phyloP scores from a whole-genome alignment of 92 coral and sea anemone species.

The Montipora capitata region DNA sequence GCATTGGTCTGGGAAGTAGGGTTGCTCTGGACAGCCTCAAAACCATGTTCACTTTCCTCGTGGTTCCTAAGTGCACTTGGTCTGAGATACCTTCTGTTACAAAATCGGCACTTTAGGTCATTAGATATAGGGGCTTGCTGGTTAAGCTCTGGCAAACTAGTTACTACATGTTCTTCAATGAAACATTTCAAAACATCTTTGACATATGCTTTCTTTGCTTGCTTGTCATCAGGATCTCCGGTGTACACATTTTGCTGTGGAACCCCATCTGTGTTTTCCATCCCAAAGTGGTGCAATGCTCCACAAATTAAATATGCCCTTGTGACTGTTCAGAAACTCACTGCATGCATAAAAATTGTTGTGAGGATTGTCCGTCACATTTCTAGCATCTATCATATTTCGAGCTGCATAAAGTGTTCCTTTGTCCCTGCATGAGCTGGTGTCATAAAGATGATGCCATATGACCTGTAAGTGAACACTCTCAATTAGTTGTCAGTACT shows the following conservation, averaged over 20 bases:
- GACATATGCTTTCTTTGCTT: not conserved
- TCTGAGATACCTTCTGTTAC: slow-evolving; percentile 30
- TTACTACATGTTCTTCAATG: slow-evolving; percentile 46
- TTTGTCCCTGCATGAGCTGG: slow-evolving; percentile 56
- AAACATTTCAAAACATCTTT: slow-evolving; percentile 21
- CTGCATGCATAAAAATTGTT: slow-evolving; percentile 68
- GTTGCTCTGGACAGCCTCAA: slow-evolving; percentile 3
- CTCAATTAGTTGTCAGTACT: too few relatives aligned
- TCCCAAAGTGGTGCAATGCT: slow-evolving; percentile 52
- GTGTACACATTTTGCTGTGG: slow-evolving; percentile 29
- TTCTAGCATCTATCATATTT: slow-evolving; percentile 79
- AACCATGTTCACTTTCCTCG: slow-evolving; percentile 22
- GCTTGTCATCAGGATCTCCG: slow-evolving; percentile 19
- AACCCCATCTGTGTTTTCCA: slow-evolving; percentile 22
- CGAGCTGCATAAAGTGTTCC: slow-evolving; percentile 75
- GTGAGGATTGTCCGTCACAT: slow-evolving; percentile 73
- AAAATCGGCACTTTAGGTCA: slow-evolving; percentile 48
- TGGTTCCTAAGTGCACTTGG: slow-evolving; percentile 48
- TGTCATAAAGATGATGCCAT: slow-evolving; percentile 74
- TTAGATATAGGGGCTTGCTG: slow-evolving; percentile 45
- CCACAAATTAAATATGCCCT: slow-evolving; percentile 66
- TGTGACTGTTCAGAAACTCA: slow-evolving; percentile 68
- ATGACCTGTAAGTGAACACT: slow-evolving; percentile 68
- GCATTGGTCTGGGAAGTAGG: too few relatives aligned
- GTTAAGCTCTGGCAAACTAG: slow-evolving; percentile 29